Conservation (phyloP, 2,888 invertebrate genomes). For the Trichogramma evanescens region DNA sequence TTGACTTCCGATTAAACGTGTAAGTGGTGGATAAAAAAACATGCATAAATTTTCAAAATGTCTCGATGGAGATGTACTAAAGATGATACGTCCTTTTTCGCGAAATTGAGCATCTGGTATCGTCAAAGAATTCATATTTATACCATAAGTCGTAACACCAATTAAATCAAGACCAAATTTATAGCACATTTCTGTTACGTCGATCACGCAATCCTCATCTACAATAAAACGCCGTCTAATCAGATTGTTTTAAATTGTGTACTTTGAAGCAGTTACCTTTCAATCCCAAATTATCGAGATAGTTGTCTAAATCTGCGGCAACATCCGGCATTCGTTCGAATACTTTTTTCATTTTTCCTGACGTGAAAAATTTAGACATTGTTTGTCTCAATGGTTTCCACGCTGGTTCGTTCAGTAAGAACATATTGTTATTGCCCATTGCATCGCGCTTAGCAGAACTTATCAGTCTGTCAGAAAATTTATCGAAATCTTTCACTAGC, state of each 20-base stretch:
- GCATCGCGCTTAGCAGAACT: constrained; percentile 20
- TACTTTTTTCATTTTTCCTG: constrained; percentile 36
- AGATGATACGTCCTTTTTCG: too few relatives aligned
- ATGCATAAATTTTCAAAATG: too few relatives aligned
- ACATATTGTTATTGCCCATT: constrained; percentile 43
- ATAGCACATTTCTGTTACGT: too few relatives aligned
- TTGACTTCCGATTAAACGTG: too few relatives aligned
- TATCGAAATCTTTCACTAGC: neutral
- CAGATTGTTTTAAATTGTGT: neutral
- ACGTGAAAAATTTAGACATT: constrained; percentile 48
- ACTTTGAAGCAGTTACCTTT: constrained; percentile 24
- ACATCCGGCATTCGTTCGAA: constrained; percentile 33
- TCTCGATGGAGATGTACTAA: too few relatives aligned
- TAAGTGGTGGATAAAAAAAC: too few relatives aligned
- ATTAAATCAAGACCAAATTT: neutral
- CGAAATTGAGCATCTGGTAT: neutral
- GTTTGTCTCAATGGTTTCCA: constrained; percentile 48
- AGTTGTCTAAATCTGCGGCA: constrained; percentile 26
- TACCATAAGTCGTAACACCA: neutral
- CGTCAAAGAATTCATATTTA: neutral
- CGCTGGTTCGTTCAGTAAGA: constrained; percentile 44
- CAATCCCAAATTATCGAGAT: constrained; percentile 24
- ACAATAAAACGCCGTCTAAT: too few relatives aligned
- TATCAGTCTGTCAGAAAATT: too few relatives aligned
- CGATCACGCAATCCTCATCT: constrained; percentile 2